Percentiles rank a stretch among this genome's conserved stretches.
These are phyloP conservation scores for Cyprinodon tularosa DNA, from an alignment of 2,113 vertebrate genomes.

Conservation along the genomic window DNA sequence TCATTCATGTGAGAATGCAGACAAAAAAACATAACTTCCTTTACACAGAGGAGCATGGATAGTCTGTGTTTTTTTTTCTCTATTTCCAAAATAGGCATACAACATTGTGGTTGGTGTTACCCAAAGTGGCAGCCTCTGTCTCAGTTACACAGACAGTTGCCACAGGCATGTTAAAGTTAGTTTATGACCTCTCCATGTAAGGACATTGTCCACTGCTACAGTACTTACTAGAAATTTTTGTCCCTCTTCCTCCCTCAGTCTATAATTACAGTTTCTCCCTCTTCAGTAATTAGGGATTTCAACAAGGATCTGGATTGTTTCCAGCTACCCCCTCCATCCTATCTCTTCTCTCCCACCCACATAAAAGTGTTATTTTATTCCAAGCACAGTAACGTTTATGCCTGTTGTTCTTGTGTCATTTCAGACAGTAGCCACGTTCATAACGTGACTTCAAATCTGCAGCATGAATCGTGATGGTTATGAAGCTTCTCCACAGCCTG, in stretches of 20 bases:
- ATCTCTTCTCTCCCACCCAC: slow-evolving; percentile 44
- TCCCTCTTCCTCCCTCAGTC: slow-evolving; percentile 47
- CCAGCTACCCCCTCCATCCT: slow-evolving; percentile 43
- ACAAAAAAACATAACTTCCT: background rate
- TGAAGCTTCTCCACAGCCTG: slow-evolving; percentile 20
- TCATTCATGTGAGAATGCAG: slow-evolving; percentile 13
- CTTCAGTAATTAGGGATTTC: slow-evolving; percentile 75
- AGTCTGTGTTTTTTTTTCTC: slow-evolving; percentile 22
- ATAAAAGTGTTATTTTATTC: slow-evolving; percentile 18
- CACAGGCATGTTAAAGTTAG: slow-evolving; percentile 63
- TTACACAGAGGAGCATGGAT: slow-evolving; percentile 14
- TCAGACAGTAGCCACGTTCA: slow-evolving; percentile 11
- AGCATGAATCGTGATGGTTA: slow-evolving; percentile 2
- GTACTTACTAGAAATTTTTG: slow-evolving; percentile 30
- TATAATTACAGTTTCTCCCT: slow-evolving; percentile 73
- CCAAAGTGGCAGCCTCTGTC: slow-evolving; percentile 47
- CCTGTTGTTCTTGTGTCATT: slow-evolving; percentile 8
- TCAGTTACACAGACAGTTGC: slow-evolving; percentile 33
- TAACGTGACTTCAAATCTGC: slow-evolving; percentile 33
- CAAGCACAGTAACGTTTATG: background rate
- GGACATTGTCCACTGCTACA: slow-evolving; percentile 57
- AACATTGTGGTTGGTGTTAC: slow-evolving; percentile 30
- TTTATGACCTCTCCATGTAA: slow-evolving; percentile 47
- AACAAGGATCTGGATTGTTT: slow-evolving; percentile 68
- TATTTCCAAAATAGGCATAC: slow-evolving; percentile 28